Evolutionary conservation across 1,140 invertebrate genomes (phyloP).

Genomic region (Scaptomyza pallida): DNA sequence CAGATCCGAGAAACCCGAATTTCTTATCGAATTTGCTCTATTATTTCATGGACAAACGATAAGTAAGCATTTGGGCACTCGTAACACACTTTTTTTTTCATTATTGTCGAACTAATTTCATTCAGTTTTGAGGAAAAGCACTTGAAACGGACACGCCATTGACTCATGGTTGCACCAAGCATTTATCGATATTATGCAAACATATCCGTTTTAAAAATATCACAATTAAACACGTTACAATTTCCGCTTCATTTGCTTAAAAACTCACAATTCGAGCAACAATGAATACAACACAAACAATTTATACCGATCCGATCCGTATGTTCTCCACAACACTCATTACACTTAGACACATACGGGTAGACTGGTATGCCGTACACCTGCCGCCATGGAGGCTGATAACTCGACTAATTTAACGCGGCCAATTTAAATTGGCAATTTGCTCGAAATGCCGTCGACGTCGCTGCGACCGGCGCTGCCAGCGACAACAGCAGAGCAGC

Average conservation of each 20-base stretch:
- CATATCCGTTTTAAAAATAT: conserved; percentile 13
- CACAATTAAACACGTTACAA: conserved; percentile 53
- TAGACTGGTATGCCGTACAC: conserved; percentile 66
- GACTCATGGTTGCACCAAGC: conserved; percentile 17
- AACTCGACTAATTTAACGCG: conserved; percentile 84
- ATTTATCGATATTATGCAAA: conserved; percentile 41
- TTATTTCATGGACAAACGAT: conserved; percentile 47
- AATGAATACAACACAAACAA: not conserved
- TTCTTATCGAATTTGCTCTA: conserved; percentile 50
- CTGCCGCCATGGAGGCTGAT: conserved; percentile 80
- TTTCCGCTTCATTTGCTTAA: conserved; percentile 51
- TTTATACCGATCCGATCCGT: conserved; percentile 45
- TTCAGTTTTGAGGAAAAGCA: conserved; percentile 47
- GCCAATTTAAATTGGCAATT: conserved; percentile 84
- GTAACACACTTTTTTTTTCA: not conserved
- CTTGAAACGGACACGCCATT: conserved; percentile 48
- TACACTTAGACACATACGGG: no score
- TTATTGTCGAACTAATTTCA: conserved; percentile 22
- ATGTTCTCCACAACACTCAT: conserved; percentile 6
- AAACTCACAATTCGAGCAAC: not conserved
- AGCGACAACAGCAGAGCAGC: conserved; percentile 34
- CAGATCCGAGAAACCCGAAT: conserved; percentile 29
- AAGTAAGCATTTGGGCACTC: conserved; percentile 15
- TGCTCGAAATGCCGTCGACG: conserved; percentile 48
- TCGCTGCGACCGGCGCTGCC: conserved; percentile 15